These are phyloP conservation scores for Pasiphila rectangulata DNA, from an alignment of 2,888 invertebrate species.

Conservation along the genomic window DNA sequence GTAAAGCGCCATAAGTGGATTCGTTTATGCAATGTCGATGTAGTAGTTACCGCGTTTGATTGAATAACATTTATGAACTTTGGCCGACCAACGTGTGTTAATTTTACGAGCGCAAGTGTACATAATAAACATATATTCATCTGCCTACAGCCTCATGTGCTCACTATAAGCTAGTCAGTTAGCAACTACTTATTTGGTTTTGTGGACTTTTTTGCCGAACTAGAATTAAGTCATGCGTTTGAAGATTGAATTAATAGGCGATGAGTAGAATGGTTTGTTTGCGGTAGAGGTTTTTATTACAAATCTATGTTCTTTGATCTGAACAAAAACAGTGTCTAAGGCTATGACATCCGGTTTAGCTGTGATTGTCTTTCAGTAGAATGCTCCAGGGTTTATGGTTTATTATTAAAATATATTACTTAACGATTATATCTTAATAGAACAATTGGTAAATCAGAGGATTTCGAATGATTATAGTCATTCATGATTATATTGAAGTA, in stretches of 20 bases:
- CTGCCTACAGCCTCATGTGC: background rate
- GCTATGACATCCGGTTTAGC: background rate
- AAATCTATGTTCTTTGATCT: background rate
- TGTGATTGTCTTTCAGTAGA: background rate
- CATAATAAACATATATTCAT: background rate
- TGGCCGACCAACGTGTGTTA: no score
- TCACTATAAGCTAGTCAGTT: slow-evolving; percentile 14
- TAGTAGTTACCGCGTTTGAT: no score
- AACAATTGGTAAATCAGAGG: no score
- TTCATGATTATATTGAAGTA: no score
- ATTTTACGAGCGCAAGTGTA: no score
- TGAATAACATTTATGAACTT: no score
- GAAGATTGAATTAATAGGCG: slow-evolving; percentile 15
- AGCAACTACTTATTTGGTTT: slow-evolving; percentile 38
- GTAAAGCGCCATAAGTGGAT: no score
- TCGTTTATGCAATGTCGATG: no score
- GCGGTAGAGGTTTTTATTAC: background rate
- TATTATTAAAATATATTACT: slow-evolving; percentile 1
- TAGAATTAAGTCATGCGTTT: slow-evolving; percentile 46
- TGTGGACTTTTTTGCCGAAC: slow-evolving; percentile 45
- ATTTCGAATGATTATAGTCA: no score
- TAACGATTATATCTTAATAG: no score
- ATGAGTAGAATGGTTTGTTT: background rate
- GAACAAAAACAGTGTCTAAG: background rate
- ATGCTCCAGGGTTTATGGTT: background rate